phyloP scores from a whole-genome alignment of 2,797 vertebrate species.

The Sandelia bainsii region DNA sequence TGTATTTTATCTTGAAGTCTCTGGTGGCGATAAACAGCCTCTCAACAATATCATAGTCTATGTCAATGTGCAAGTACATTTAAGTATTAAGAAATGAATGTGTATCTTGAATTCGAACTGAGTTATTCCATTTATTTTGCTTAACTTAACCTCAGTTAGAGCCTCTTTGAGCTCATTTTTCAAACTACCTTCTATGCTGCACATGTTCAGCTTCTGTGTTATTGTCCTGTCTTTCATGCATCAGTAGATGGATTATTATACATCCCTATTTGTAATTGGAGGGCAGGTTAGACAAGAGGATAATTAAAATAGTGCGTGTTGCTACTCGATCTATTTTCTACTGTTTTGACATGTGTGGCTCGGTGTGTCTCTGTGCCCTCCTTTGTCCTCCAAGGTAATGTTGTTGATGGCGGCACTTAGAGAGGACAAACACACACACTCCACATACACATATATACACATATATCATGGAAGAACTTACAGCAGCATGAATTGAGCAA shows the following conservation, averaged over 20 bases:
- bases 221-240: constrained; percentile 82
- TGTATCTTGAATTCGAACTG: constrained; percentile 29
- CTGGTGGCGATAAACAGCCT: constrained; percentile 66
- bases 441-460: constrained; percentile 10
- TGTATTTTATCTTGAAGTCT: constrained; percentile 73
- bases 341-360: constrained; percentile 62
- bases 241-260: constrained; percentile 83
- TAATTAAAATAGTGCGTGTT: constrained; percentile 81
- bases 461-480: constrained; percentile 37
- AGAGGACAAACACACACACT: constrained; percentile 70
- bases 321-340: constrained; percentile 73
- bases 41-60: constrained; percentile 39
- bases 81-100: constrained; percentile 30
- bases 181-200: constrained; percentile 53
- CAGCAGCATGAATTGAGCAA: constrained; percentile 16
- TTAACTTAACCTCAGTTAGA: constrained; percentile 59
- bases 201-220: constrained; percentile 66
- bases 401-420: constrained; percentile 78
- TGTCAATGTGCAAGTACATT: constrained; percentile 9
- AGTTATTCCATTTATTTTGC: constrained; percentile 50
- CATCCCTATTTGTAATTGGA: constrained; percentile 80
- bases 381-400: constrained; percentile 81
- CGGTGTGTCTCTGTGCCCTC: constrained; percentile 69
- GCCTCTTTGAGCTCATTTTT: constrained; percentile 64
- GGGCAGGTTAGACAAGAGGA: constrained; percentile 81